A percentile compares a stretch with the other conserved stretches of the same genome.
Conservation (phyloP, 2,113 vertebrate species). For the Paralichthys olivaceus region DNA sequence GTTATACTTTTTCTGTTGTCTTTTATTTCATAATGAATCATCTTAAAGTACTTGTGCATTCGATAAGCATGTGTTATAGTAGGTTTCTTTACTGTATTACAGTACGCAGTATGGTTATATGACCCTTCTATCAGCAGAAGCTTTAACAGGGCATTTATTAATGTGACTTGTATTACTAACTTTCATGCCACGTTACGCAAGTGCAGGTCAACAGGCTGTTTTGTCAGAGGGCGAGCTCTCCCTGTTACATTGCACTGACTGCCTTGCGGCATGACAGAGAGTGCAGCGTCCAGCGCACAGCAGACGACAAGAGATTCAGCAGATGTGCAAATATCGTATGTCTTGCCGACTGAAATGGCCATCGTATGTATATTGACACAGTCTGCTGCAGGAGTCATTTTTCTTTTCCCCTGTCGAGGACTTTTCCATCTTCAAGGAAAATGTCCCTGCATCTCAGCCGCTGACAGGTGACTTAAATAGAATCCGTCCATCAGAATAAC, state of each 20-base stretch:
- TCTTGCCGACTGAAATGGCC: conserved; percentile 74
- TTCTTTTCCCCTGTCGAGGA: conserved; percentile 66
- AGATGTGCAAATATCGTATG: conserved; percentile 81
- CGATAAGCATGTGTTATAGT: not conserved
- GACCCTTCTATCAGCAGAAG: conserved; percentile 5
- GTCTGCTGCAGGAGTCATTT: conserved; percentile 64
- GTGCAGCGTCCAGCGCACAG: conserved; percentile 15
- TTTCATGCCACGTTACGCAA: not conserved
- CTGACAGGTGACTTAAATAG: conserved; percentile 76
- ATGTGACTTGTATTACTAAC: conserved; percentile 15
- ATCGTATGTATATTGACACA: conserved; percentile 74
- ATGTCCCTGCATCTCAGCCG: conserved; percentile 58
- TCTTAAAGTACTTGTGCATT: not conserved
- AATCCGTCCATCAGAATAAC: conserved; percentile 64
- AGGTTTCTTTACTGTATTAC: not conserved
- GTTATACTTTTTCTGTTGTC: not conserved
- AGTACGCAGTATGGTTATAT: conserved; percentile 5
- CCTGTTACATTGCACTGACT: conserved; percentile 38
- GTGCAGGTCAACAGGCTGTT: no score
- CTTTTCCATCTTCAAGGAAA: conserved; percentile 71
- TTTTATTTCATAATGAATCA: not conserved
- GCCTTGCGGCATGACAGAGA: conserved; percentile 6
- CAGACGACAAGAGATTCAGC: conserved; percentile 75
- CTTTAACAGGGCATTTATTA: conserved; percentile 16
- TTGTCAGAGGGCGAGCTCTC: conserved; percentile 12